phyloP scores from a whole-genome alignment of 30 jellyfish, hydroid and myxozoan genomes.

The Catostylus mosaicus region DNA sequence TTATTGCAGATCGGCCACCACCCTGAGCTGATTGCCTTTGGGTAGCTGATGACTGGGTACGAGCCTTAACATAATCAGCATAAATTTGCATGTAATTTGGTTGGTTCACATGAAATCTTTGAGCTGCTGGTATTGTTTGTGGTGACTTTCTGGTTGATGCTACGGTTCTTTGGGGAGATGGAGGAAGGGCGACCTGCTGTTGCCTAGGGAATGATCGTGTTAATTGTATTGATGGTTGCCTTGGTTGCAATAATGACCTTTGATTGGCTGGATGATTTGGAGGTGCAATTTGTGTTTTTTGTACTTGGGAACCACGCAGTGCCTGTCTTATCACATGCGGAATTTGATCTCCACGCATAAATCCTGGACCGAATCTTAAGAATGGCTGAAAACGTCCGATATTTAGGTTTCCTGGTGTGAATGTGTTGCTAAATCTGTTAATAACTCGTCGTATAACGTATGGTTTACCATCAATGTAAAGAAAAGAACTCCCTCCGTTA shows the following conservation, averaged over 20 bases:
- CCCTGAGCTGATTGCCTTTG: background rate
- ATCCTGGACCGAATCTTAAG: conserved; percentile 62
- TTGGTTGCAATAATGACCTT: background rate
- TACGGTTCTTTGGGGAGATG: background rate
- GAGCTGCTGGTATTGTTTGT: conserved; percentile 6
- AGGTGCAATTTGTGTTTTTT: conserved; percentile 5
- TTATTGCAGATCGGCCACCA: background rate
- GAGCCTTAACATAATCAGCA: conserved; percentile 36
- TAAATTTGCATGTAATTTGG: conserved; percentile 61
- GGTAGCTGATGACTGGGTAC: background rate
- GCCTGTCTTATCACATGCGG: conserved; percentile 48
- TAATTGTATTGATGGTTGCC: background rate
- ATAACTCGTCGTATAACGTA: conserved; percentile 66
- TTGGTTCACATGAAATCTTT: conserved; percentile 22
- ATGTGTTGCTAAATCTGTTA: conserved; percentile 56
- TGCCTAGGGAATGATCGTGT: background rate
- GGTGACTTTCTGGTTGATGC: background rate
- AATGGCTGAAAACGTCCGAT: conserved; percentile 52
- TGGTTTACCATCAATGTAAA: conserved; percentile 63
- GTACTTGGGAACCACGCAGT: background rate
- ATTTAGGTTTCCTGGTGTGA: conserved; percentile 35
- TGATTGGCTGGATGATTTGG: background rate
- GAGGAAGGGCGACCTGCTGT: background rate
- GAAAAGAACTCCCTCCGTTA: conserved; percentile 40
- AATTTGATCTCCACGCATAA: conserved; percentile 48